Evolutionary conservation across 2,113 vertebrate genomes (phyloP).

Genomic region (Melanostigma gelatinosum): DNA sequence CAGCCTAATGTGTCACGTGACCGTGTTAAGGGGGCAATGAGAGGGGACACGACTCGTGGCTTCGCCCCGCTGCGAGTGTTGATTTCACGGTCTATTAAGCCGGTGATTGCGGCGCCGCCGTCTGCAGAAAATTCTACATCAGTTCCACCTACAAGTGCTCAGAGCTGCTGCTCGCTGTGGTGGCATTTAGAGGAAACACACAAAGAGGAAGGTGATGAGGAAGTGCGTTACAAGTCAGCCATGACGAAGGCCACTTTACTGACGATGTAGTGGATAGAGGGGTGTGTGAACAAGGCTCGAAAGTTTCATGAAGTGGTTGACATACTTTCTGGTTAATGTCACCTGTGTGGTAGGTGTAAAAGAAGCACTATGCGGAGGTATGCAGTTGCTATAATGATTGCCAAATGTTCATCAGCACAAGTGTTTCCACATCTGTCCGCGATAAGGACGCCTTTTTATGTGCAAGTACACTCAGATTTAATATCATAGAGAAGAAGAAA

Average conservation of each 20-base stretch:
- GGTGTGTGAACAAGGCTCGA: no score
- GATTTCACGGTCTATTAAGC: conserved; percentile 71
- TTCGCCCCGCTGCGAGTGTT: conserved; percentile 40
- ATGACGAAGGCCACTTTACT: neutral
- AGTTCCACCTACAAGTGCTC: conserved; percentile 38
- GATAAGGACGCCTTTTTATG: neutral
- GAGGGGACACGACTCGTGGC: conserved; percentile 18
- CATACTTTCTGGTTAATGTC: neutral
- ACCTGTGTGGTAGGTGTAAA: neutral
- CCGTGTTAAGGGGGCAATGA: conserved; percentile 29
- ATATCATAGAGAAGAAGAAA: neutral
- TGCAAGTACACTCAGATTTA: neutral
- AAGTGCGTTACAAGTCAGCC: neutral
- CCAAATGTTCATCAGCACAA: no score
- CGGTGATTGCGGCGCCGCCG: conserved; percentile 50
- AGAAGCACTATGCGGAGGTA: no score
- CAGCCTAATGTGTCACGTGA: conserved; percentile 58
- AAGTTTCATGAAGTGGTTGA: neutral
- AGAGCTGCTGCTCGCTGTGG: neutral
- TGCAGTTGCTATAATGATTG: neutral
- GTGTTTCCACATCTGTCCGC: no score
- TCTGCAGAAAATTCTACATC: conserved; percentile 57
- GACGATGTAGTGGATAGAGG: neutral
- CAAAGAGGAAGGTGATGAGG: neutral
- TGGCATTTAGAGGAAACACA: conserved; percentile 15